Evolutionary conservation across 2,888 invertebrate species (phyloP).

Genomic region (Andrena hattorfiana): DNA sequence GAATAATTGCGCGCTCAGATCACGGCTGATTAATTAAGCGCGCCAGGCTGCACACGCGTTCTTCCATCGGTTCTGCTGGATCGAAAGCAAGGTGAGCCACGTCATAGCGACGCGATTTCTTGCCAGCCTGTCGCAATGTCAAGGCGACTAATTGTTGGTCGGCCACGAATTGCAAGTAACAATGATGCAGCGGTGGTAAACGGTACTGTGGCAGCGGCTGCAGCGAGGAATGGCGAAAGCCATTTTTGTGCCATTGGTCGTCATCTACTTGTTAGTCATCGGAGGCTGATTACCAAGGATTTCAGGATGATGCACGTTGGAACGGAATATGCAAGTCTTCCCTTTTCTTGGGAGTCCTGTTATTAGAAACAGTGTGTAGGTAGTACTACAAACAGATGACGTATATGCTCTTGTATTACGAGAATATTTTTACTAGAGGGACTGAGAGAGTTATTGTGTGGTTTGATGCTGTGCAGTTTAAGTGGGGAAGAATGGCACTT

Average conservation of each 20-base stretch:
- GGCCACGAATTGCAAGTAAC: background rate
- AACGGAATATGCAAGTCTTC: background rate
- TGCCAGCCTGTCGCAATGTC: conserved; percentile 60
- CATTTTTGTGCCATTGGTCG: background rate
- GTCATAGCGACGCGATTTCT: conserved; percentile 56
- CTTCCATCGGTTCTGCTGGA: conserved; percentile 50
- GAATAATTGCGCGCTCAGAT: conserved; percentile 32
- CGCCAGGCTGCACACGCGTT: conserved; percentile 15
- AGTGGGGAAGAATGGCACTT: too few species aligned
- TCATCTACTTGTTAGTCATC: background rate
- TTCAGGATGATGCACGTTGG: background rate
- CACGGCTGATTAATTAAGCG: conserved; percentile 5
- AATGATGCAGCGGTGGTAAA: background rate
- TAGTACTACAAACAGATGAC: too few species aligned
- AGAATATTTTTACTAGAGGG: too few species aligned
- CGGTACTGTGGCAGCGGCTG: background rate
- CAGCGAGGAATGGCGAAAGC: background rate
- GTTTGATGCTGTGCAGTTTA: too few species aligned
- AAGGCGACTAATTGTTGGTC: conserved; percentile 56
- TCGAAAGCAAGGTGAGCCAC: conserved; percentile 64
- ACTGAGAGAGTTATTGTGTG: too few species aligned
- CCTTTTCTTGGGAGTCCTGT: background rate
- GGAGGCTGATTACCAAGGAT: background rate
- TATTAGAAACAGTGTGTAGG: background rate
- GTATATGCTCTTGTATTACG: too few species aligned